A percentile compares a stretch with the other conserved stretches of the same genome.
These are phyloP conservation scores for Lytechinus variegatus DNA, from an alignment of 35 echinoderm and acorn worm genomes.

Conservation along the genomic window DNA sequence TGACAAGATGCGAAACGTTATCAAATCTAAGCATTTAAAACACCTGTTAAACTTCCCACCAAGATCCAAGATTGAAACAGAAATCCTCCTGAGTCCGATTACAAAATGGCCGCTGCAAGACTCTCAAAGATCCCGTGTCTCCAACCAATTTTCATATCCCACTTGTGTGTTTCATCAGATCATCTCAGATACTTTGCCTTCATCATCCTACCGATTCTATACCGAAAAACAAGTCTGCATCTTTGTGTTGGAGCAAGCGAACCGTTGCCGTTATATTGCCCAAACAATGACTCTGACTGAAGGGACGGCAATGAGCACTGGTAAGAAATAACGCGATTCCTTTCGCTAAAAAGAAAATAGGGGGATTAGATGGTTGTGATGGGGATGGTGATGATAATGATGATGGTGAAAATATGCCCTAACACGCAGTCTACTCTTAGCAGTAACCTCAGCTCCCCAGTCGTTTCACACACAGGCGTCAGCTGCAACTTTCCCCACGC, in stretches of 20 bases:
- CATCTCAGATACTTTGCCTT: background rate
- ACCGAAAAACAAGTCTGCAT: background rate
- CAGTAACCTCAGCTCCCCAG: conserved; percentile 28
- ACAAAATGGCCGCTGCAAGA: background rate
- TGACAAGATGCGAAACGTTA: background rate
- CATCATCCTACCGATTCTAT: background rate
- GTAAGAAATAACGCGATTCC: background rate
- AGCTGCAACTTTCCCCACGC: conserved; percentile 6
- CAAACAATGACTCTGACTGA: background rate
- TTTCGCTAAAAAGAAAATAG: background rate
- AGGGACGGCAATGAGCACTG: background rate
- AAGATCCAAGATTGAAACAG: background rate
- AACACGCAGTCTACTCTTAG: background rate
- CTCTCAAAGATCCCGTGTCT: background rate
- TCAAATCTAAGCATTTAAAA: background rate
- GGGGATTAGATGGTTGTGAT: background rate
- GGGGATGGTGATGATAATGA: background rate
- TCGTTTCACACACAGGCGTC: background rate
- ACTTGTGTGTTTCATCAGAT: background rate
- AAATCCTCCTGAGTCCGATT: background rate
- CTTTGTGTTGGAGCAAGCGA: background rate
- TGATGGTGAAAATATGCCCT: background rate
- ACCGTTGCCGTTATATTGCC: background rate
- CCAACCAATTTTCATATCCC: background rate
- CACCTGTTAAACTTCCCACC: background rate